phyloP scores from a whole-genome alignment of 2,888 invertebrate genomes.

The Sinhomidia bicolor region DNA sequence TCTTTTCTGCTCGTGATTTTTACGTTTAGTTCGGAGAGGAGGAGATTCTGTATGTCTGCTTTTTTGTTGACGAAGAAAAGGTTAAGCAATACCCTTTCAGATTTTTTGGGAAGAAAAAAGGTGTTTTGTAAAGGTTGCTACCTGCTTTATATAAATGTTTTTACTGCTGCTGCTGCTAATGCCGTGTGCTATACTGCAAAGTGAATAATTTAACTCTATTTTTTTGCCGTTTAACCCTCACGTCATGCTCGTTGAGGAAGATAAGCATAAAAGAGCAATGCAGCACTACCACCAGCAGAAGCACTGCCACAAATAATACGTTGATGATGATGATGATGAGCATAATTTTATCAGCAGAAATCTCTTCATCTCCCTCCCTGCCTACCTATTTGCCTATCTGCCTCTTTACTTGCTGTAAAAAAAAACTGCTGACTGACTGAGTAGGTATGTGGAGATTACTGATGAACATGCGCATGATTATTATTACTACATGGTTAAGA shows the following conservation, averaged over 20 bases:
- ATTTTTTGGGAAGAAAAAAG: conserved; percentile 8
- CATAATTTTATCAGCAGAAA: background rate
- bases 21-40: background rate
- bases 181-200: background rate
- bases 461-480: conserved; percentile 11
- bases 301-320: background rate
- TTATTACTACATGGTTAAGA: background rate
- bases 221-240: conserved; percentile 46
- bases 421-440: background rate
- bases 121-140: conserved; percentile 32
- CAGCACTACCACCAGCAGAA: no score
- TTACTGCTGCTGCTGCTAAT: no score
- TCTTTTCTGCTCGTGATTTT: background rate
- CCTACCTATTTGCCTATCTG: background rate
- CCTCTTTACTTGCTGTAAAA: background rate
- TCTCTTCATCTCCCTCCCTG: background rate
- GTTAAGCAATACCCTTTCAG: conserved; percentile 53
- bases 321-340: conserved; percentile 17
- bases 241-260: conserved; percentile 37
- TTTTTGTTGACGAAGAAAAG: conserved; percentile 33
- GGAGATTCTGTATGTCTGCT: background rate
- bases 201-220: background rate
- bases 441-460: background rate
- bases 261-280: conserved; percentile 21
- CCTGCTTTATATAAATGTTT: background rate